phyloP scores from a whole-genome alignment of 2,888 invertebrate species.

The Adela reaumurella region DNA sequence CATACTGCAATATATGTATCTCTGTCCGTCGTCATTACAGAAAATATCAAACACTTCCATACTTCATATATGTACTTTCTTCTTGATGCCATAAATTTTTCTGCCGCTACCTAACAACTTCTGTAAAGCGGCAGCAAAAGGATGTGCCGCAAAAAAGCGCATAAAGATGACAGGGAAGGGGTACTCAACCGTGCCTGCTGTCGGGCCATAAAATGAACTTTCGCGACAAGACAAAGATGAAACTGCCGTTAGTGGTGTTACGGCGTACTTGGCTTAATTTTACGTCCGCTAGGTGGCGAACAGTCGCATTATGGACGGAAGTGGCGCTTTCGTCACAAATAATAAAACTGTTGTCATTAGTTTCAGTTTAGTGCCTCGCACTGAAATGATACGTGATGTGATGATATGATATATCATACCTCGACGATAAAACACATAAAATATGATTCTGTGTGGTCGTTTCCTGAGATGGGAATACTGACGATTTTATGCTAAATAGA shows the following conservation, averaged over 20 bases:
- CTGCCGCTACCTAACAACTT: too few relatives aligned
- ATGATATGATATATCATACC: too few relatives aligned
- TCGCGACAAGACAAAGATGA: not conserved
- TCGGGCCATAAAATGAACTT: not conserved
- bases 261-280: slow-evolving; percentile 8
- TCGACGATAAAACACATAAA: too few relatives aligned
- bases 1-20: too few relatives aligned
- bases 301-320: not conserved
- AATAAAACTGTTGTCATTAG: not conserved
- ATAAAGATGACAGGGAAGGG: not conserved
- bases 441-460: not conserved
- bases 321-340: not conserved
- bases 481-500: not conserved
- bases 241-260: slow-evolving; percentile 1
- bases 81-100: too few relatives aligned
- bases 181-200: not conserved
- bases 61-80: too few relatives aligned
- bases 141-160: not conserved
- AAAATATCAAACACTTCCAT: too few relatives aligned
- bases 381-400: too few relatives aligned
- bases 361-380: not conserved
- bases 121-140: not conserved
- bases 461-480: not conserved
- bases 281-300: slow-evolving; percentile 3
- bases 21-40: too few relatives aligned